Conservation (phyloP, 2,113 vertebrate genomes). For the Bombycilla garrulus region DNA sequence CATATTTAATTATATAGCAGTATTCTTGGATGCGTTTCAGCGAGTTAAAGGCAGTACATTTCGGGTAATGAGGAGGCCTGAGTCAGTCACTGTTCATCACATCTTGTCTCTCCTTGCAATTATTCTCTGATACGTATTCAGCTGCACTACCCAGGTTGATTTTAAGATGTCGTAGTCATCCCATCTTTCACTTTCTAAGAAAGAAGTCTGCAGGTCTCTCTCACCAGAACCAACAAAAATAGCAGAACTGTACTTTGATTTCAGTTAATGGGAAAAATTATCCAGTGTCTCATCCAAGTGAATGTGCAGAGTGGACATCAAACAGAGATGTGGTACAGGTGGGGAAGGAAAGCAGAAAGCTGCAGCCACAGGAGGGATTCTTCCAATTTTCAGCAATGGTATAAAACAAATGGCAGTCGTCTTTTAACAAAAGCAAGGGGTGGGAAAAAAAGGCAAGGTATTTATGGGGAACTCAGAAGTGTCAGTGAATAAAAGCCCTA, state of each 20-base stretch:
- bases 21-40: neutral
- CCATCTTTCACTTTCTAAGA: neutral
- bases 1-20: neutral
- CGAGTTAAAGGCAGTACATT: neutral
- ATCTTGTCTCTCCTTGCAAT: neutral
- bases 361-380: neutral
- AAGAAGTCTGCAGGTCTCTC: neutral
- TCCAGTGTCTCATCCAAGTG: neutral
- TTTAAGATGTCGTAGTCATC: neutral
- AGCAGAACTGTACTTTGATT: neutral
- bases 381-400: neutral
- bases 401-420: neutral
- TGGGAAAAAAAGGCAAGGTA: accelerated
- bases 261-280: neutral
- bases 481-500: neutral
- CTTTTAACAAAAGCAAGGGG: neutral
- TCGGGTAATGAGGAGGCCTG: neutral
- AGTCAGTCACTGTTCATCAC: neutral
- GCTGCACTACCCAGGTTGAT: neutral
- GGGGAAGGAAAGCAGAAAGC: neutral
- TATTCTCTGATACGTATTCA: neutral
- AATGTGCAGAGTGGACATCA: neutral
- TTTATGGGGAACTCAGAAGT: neutral
- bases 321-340: neutral
- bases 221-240: neutral